phyloP scores from a whole-genome alignment of 2,113 vertebrate species.

The Hystrix cristata region DNA sequence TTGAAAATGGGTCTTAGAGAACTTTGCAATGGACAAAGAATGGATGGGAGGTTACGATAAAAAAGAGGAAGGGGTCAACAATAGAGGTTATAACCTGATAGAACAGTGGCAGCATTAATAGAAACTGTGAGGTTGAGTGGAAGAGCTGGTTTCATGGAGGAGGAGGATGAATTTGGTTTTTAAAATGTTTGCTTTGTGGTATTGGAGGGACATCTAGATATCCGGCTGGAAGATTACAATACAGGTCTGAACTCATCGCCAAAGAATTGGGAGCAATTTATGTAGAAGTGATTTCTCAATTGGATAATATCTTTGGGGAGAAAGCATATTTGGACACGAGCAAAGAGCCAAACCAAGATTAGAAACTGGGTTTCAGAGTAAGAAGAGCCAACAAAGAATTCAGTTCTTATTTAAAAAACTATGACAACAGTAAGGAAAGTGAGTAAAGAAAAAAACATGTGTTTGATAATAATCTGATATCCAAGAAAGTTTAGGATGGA shows the following conservation, averaged over 20 bases:
- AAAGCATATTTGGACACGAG: constrained; percentile 1
- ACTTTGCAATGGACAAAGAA: constrained; percentile 2
- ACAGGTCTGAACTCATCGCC: constrained; percentile 13
- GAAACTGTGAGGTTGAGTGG: background rate
- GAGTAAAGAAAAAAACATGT: constrained; percentile 29
- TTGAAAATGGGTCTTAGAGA: constrained; percentile 12
- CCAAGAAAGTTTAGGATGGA: background rate
- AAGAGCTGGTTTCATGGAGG: constrained; percentile 64
- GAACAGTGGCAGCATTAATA: background rate
- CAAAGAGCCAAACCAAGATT: constrained; percentile 51
- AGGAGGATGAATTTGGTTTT: constrained; percentile 53
- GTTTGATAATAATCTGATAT: constrained; percentile 6
- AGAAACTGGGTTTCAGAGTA: constrained; percentile 47
- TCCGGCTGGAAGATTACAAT: background rate
- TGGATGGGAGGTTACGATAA: background rate
- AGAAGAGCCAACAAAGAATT: constrained; percentile 42
- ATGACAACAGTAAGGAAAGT: constrained; percentile 3
- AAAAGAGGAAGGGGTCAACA: background rate
- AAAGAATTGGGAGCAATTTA: constrained; percentile 36
- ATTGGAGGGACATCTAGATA: constrained; percentile 27
- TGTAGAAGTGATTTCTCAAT: constrained; percentile 12
- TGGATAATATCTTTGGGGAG: background rate
- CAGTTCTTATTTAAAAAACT: constrained; percentile 52
- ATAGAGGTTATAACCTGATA: background rate
- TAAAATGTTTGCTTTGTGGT: constrained; percentile 57